Evolutionary conservation across 2,888 invertebrate species (phyloP).

Genomic region (Limnephilus auricula): DNA sequence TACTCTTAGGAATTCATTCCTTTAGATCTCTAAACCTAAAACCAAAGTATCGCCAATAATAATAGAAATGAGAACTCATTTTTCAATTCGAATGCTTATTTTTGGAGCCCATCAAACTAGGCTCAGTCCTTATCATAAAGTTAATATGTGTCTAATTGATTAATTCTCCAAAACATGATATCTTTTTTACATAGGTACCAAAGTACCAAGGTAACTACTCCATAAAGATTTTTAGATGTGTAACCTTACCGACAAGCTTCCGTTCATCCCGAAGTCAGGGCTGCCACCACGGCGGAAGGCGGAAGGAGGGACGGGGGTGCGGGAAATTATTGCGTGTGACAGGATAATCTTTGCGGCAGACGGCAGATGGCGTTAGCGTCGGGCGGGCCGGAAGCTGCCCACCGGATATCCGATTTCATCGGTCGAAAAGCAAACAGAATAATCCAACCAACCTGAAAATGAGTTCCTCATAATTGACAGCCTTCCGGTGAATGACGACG

Average conservation of each 20-base stretch:
- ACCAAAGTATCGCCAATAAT: too few species aligned
- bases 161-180: neutral
- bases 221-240: neutral
- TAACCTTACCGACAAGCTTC: neutral
- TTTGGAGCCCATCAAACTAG: too few species aligned
- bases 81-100: too few species aligned
- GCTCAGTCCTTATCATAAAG: too few species aligned
- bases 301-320: neutral
- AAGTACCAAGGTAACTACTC: neutral
- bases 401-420: slow-evolving; percentile 38
- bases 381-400: slow-evolving; percentile 33
- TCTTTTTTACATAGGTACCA: neutral
- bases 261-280: neutral
- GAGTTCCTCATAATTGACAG: slow-evolving; percentile 5
- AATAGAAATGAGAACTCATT: too few species aligned
- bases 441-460: neutral
- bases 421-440: neutral
- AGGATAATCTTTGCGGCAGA: neutral
- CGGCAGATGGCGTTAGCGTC: slow-evolving; percentile 16
- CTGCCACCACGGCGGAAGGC: neutral
- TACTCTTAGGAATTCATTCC: too few species aligned
- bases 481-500: neutral
- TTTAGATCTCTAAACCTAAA: too few species aligned
- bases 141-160: too few species aligned
- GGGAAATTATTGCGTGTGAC: slow-evolving; percentile 26